Evolutionary conservation across 2,888 invertebrate genomes (phyloP).

Genomic region (Chelonus formosanus): DNA sequence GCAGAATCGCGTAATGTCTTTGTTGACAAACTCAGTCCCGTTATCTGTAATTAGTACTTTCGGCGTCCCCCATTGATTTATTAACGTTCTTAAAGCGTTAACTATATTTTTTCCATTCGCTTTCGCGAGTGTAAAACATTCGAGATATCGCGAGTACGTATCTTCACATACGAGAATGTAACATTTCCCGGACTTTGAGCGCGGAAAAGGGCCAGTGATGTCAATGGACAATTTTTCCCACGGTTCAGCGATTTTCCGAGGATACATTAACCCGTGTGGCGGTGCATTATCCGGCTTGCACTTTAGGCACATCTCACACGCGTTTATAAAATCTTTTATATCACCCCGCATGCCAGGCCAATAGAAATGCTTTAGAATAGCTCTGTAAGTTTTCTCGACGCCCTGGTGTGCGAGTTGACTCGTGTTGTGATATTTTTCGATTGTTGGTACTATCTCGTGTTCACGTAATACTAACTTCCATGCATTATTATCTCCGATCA

Average conservation of each 20-base stretch:
- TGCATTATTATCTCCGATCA: not conserved
- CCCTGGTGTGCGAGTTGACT: conserved; percentile 11
- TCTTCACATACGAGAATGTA: conserved; percentile 27
- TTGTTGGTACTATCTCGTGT: not conserved
- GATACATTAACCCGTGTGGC: conserved; percentile 6
- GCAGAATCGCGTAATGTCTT: not conserved
- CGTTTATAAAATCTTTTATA: conserved; percentile 20
- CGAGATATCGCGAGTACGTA: conserved; percentile 1
- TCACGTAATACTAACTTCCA: conserved; percentile 9
- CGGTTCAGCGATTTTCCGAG: conserved; percentile 13
- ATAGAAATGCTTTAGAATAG: conserved; percentile 21
- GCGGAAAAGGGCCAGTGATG: conserved; percentile 22
- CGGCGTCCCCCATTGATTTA: conserved; percentile 19
- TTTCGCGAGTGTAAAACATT: conserved; percentile 16
- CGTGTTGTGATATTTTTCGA: not conserved
- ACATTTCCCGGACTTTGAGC: conserved; percentile 14
- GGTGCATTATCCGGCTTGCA: not conserved
- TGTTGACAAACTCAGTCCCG: conserved; percentile 21
- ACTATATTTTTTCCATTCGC: conserved; percentile 4
- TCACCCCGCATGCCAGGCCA: conserved; percentile 33
- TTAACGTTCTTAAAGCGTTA: not conserved
- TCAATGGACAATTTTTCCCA: conserved; percentile 22
- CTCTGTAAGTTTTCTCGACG: conserved; percentile 18
- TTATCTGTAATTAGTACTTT: conserved; percentile 18
- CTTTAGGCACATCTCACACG: conserved; percentile 31